These are phyloP conservation scores for Corbicula japonica DNA, from an alignment of 2,888 invertebrate genomes.

Conservation along the genomic window DNA sequence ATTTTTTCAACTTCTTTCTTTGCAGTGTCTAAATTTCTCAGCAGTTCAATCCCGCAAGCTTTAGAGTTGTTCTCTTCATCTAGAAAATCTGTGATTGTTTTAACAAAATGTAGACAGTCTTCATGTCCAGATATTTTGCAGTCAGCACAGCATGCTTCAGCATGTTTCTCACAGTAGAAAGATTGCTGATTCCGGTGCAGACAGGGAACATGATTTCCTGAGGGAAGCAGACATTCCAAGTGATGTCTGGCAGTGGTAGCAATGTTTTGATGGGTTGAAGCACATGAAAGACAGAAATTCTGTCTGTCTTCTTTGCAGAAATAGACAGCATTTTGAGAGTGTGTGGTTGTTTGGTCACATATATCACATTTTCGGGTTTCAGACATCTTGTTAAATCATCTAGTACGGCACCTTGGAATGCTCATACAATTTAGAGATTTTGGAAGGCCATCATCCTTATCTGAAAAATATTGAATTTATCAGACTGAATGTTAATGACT, in stretches of 20 bases:
- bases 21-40: slow-evolving; percentile 4
- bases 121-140: slow-evolving; percentile 13
- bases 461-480: too few relatives aligned
- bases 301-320: slow-evolving; percentile 11
- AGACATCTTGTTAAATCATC: too few relatives aligned
- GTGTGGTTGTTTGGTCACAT: background rate
- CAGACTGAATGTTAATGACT: too few relatives aligned
- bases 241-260: background rate
- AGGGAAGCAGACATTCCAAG: slow-evolving; percentile 10
- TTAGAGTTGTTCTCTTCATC: background rate
- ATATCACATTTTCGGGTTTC: slow-evolving; percentile 19
- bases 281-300: slow-evolving; percentile 9
- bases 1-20: background rate
- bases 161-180: slow-evolving; percentile 19
- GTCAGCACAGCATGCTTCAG: slow-evolving; percentile 8
- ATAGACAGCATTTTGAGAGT: slow-evolving; percentile 5
- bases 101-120: slow-evolving; percentile 6
- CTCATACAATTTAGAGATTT: too few relatives aligned
- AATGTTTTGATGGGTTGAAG: slow-evolving; percentile 14
- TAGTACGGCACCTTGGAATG: too few relatives aligned
- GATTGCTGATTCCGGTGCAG: slow-evolving; percentile 1
- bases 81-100: background rate
- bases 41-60: background rate
- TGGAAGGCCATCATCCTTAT: too few relatives aligned
- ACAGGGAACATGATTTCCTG: slow-evolving; percentile 10